Evolutionary conservation across 2,797 vertebrate genomes (phyloP).

Genomic region (Loriculus beryllinus): DNA sequence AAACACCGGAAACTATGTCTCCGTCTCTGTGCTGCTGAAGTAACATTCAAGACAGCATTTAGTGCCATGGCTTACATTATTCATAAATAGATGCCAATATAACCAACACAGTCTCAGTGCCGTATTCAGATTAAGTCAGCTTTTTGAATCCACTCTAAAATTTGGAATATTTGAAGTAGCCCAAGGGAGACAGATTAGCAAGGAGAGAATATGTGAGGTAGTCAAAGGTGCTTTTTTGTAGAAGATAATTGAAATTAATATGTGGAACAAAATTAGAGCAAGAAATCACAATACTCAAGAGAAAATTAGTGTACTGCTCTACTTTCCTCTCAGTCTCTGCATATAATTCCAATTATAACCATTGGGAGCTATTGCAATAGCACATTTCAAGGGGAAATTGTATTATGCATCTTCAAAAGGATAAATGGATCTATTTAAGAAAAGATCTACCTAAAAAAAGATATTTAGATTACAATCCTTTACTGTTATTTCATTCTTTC

Average conservation of each 20-base stretch:
- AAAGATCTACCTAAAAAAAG: too few relatives aligned
- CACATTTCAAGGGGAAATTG: constrained; percentile 42
- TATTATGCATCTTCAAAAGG: not conserved
- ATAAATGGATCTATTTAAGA: constrained; percentile 1
- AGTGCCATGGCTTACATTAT: not conserved
- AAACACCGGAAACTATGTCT: not conserved
- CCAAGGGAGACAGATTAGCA: not conserved
- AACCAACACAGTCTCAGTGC: not conserved
- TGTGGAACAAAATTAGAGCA: constrained; percentile 48
- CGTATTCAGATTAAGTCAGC: not conserved
- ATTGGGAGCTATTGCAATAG: not conserved
- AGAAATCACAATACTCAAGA: constrained; percentile 55
- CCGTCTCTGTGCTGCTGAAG: not conserved
- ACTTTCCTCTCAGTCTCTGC: constrained; percentile 49
- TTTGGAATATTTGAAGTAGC: not conserved
- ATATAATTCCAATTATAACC: constrained; percentile 34
- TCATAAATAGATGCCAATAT: not conserved
- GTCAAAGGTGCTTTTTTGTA: constrained; percentile 20
- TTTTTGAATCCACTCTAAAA: constrained; percentile 34
- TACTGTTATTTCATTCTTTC: not conserved
- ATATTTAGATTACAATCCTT: not conserved
- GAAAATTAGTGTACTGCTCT: constrained; percentile 42
- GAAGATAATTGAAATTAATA: constrained; percentile 52
- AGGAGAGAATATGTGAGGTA: not conserved
- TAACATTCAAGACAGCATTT: not conserved